phyloP scores from a whole-genome alignment of 1,140 invertebrate genomes.

The Holcopasites calliopsidis region DNA sequence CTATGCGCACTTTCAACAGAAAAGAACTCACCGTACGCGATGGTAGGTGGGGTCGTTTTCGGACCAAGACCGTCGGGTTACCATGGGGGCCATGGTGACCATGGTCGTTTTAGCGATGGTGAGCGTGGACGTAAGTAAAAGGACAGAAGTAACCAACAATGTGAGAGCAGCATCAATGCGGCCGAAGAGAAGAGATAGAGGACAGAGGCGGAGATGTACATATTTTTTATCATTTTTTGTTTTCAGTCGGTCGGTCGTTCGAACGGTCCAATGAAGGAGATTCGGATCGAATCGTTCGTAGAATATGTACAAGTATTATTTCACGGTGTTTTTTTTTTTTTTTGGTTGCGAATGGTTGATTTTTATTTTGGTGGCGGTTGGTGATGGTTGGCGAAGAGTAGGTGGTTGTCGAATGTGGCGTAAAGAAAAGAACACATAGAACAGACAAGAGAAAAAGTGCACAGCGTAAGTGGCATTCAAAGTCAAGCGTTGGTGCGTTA shows the following conservation, averaged over 20 bases:
- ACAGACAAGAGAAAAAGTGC: conserved; percentile 78
- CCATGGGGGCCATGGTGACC: conserved; percentile 70
- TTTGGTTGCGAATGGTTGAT: conserved; percentile 61
- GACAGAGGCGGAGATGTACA: conserved; percentile 21
- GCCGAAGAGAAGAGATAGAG: conserved; percentile 66
- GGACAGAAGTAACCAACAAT: conserved; percentile 80
- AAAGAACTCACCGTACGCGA: conserved; percentile 79
- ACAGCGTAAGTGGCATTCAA: conserved; percentile 78
- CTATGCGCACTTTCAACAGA: conserved; percentile 71
- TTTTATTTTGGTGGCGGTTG: conserved; percentile 63
- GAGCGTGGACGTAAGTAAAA: conserved; percentile 76
- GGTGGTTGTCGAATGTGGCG: conserved; percentile 71
- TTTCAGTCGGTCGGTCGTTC: conserved; percentile 25
- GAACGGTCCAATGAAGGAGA: conserved; percentile 47
- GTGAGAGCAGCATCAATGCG: conserved; percentile 78
- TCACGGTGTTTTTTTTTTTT: conserved; percentile 51
- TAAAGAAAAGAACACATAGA: conserved; percentile 80
- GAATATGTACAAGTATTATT: conserved; percentile 9
- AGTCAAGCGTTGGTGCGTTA: conserved; percentile 69
- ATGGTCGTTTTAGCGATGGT: conserved; percentile 70
- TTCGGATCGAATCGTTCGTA: conserved; percentile 21
- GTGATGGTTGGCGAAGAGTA: conserved; percentile 69
- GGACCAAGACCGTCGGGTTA: conserved; percentile 74
- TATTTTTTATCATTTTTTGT: conserved; percentile 29
- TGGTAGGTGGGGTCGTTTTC: conserved; percentile 74